phyloP scores from a whole-genome alignment of 2,797 vertebrate genomes.

The Clarias platycephalus region DNA sequence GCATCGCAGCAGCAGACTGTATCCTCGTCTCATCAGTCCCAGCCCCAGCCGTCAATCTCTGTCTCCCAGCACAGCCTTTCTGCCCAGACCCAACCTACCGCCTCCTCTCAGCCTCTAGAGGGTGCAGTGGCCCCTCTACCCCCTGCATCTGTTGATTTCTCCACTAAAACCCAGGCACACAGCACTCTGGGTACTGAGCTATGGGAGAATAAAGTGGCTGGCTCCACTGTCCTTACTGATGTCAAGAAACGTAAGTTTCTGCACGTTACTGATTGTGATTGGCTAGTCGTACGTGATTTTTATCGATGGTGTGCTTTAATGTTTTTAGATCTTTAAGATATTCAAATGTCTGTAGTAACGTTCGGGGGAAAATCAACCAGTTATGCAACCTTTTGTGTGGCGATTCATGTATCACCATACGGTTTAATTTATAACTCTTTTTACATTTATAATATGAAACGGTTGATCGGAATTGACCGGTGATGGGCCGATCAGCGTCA shows the following conservation, averaged over 20 bases:
- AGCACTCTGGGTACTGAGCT: conserved; percentile 86
- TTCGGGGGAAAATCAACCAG: too few relatives aligned
- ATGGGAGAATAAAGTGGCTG: conserved; percentile 92
- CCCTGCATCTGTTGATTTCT: conserved; percentile 70
- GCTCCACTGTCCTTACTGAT: conserved; percentile 82
- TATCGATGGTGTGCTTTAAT: background rate
- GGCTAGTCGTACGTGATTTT: background rate
- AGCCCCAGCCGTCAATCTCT: conserved; percentile 61
- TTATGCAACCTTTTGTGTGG: too few relatives aligned
- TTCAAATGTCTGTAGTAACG: too few relatives aligned
- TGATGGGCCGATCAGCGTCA: too few relatives aligned
- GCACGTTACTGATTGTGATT: background rate
- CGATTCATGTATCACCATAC: too few relatives aligned
- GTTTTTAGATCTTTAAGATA: background rate
- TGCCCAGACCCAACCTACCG: conserved; percentile 67
- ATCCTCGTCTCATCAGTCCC: conserved; percentile 59
- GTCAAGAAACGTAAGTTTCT: conserved; percentile 89
- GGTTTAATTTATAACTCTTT: too few relatives aligned
- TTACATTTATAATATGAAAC: too few relatives aligned
- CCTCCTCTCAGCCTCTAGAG: conserved; percentile 74
- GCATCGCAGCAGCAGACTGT: conserved; percentile 60
- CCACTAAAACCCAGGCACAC: conserved; percentile 74
- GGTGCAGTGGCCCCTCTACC: conserved; percentile 66
- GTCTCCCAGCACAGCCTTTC: conserved; percentile 74
- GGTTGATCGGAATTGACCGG: too few relatives aligned